Base-by-base conservation (phyloP, 2,888 invertebrate species). In the Micoletzkya japonica region DNA sequence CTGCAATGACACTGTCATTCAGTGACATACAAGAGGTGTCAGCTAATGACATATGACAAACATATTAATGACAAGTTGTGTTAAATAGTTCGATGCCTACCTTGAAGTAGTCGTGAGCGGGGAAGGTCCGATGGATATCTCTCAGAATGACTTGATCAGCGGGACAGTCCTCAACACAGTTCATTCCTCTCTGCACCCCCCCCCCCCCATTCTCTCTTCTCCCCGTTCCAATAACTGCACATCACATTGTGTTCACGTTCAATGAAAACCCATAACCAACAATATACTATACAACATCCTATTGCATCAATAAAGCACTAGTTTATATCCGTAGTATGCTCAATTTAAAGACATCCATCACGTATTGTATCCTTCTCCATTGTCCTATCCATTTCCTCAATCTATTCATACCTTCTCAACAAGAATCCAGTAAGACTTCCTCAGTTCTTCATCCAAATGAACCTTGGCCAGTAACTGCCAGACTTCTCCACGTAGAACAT, bases 111-210 rank as follows among this genome's bases (percentile, higher is more conserved):
- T 96, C 95, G 87, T 99, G 96, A 39, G 96, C 98, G 14, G 98
- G 97, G 88, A 97, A 98, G 39, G 98, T 98, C 79, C 98, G 90
- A 77, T 95, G 94, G 76, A 98, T 95, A 87, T 98, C 98, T 69
- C 97, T 90, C 83, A 93, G 91, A 83, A 98, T 98, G 72, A 95
- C 93, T 81, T 92, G 91, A 86, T 98, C 98, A 87, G 93, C 94
- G 66, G 91, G 91, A 81, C 95, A 95, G 78, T 96, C 95, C 93
- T 95, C 83, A 10, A 75, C 70, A 17, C 50, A 56, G 20, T n/a
- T n/a, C n/a, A n/a, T n/a, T n/a, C n/a, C n/a, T n/a, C n/a, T n/a
- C n/a, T n/a, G n/a, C n/a, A n/a, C n/a, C n/a, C n/a, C n/a, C n/a
- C n/a, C n/a, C n/a, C n/a, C n/a, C n/a, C n/a, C n/a, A n/a, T n/a